Conservation (phyloP, 2,888 invertebrate genomes). For the Drosophila cognata region DNA sequence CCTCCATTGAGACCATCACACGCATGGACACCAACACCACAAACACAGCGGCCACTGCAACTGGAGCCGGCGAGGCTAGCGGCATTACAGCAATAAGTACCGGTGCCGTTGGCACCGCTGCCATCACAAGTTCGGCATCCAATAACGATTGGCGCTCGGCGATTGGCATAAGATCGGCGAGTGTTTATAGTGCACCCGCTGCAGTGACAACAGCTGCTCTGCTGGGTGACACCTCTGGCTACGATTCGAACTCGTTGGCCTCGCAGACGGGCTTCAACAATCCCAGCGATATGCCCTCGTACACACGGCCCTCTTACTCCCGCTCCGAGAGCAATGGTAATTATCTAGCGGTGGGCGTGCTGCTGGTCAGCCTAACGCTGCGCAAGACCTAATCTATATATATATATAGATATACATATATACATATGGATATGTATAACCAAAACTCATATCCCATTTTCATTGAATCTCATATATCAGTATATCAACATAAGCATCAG, state of each 20-base stretch:
- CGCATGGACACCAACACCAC: conserved; percentile 81
- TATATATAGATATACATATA: not conserved
- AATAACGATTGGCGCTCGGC: conserved; percentile 75
- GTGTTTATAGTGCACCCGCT: conserved; percentile 83
- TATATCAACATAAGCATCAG: conserved; percentile 21
- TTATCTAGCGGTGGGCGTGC: conserved; percentile 83
- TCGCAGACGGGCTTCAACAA: conserved; percentile 81
- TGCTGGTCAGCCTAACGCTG: conserved; percentile 82
- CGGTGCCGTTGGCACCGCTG: conserved; percentile 45
- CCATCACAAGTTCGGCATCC: conserved; percentile 63
- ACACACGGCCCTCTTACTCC: conserved; percentile 82
- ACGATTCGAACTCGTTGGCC: conserved; percentile 78
- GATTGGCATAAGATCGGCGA: conserved; percentile 79
- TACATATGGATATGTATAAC: not conserved
- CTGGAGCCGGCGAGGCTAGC: conserved; percentile 62
- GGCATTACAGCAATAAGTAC: conserved; percentile 68
- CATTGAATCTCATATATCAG: conserved; percentile 48
- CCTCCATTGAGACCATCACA: conserved; percentile 82
- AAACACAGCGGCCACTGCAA: conserved; percentile 70
- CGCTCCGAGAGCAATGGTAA: conserved; percentile 85
- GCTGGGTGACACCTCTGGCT: conserved; percentile 79
- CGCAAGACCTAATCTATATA: conserved; percentile 61
- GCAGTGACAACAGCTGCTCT: conserved; percentile 75
- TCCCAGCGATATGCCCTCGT: conserved; percentile 80
- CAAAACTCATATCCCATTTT: conserved; percentile 18